Conservation (phyloP, 1,140 invertebrate genomes). For the Procambarus virginalis region DNA sequence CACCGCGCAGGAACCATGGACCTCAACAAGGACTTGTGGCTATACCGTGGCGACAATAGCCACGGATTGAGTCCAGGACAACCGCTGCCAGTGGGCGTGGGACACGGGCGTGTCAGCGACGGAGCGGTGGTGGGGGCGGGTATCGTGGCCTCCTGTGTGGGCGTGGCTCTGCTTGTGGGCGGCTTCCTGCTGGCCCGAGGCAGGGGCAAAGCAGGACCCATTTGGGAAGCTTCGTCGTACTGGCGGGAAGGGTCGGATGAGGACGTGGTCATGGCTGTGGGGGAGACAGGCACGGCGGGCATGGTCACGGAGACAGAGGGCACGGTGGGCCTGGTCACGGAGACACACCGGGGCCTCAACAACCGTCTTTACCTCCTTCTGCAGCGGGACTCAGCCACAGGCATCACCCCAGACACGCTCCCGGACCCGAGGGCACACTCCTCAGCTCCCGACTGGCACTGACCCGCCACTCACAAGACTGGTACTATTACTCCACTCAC, state of each 20-base stretch:
- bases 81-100: slow-evolving; percentile 21
- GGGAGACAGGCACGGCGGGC: slow-evolving; percentile 25
- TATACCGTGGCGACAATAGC: slow-evolving; percentile 33
- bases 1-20: not conserved
- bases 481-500: not conserved
- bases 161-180: slow-evolving; percentile 50
- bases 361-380: slow-evolving; percentile 61
- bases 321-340: slow-evolving; percentile 48
- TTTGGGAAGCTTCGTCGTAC: slow-evolving; percentile 29
- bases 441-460: not conserved
- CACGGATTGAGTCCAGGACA: slow-evolving; percentile 33
- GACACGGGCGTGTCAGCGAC: slow-evolving; percentile 37
- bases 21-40: slow-evolving; percentile 50
- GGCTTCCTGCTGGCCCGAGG: slow-evolving; percentile 49
- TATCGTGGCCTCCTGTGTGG: slow-evolving; percentile 54
- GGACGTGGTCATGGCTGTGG: slow-evolving; percentile 41
- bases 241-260: slow-evolving; percentile 41
- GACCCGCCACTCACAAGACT: not conserved
- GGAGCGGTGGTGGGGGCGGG: slow-evolving; percentile 53
- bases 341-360: slow-evolving; percentile 61
- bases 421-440: slow-evolving; percentile 17
- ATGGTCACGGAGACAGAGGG: slow-evolving; percentile 37
- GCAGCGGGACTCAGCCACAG: slow-evolving; percentile 51
- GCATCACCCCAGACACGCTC: slow-evolving; percentile 48
- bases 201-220: slow-evolving; percentile 17